Evolutionary conservation across 2,113 vertebrate genomes (phyloP).

Genomic region (Sylvietta virens): DNA sequence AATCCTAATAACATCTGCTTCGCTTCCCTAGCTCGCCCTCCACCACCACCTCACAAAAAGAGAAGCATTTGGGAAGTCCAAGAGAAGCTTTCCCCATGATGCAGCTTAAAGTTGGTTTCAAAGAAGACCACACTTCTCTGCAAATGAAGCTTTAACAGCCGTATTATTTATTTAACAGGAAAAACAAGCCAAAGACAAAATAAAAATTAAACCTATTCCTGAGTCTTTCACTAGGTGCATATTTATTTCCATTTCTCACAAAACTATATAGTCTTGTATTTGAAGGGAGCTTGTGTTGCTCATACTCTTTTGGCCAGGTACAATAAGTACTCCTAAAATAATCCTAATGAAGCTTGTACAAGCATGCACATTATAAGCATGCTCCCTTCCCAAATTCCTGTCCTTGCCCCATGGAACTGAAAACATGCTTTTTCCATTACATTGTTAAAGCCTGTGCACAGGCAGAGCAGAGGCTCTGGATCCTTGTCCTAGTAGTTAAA

Average conservation of each 20-base stretch:
- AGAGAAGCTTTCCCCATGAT: not conserved
- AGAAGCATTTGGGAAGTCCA: not conserved
- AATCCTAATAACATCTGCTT: not conserved
- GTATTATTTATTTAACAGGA: not conserved
- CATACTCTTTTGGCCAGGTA: not conserved
- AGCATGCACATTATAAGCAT: not conserved
- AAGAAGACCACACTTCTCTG: not conserved
- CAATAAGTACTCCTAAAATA: not conserved
- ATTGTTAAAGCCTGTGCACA: not conserved
- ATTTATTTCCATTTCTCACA: not conserved
- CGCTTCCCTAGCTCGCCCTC: not conserved
- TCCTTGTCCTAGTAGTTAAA: not conserved
- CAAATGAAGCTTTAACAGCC: not conserved
- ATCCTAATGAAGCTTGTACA: not conserved
- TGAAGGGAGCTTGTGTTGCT: not conserved
- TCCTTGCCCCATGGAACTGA: not conserved
- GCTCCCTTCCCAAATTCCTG: not conserved
- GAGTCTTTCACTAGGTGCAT: not conserved
- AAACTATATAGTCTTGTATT: not conserved
- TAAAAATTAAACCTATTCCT: not conserved
- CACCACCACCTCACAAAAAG: not conserved
- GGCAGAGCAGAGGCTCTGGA: not conserved
- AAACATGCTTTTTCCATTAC: not conserved
- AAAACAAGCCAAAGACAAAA: not conserved
- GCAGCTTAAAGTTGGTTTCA: not conserved